Conservation (phyloP, 2,113 vertebrate genomes). For the Ceyx melanurus region DNA sequence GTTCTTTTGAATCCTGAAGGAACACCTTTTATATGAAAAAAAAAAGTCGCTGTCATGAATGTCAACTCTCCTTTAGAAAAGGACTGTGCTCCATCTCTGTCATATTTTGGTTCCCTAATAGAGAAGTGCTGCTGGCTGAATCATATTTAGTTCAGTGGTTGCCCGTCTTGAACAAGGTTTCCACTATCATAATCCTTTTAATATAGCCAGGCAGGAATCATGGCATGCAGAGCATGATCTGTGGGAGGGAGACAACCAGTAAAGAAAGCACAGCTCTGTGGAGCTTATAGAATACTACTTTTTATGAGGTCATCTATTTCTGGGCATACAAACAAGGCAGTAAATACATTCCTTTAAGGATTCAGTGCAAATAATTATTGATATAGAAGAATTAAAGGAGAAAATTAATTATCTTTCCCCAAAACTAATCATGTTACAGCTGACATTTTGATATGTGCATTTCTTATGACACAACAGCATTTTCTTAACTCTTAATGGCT, state of each 20-base stretch:
- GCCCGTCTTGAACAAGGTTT: not conserved
- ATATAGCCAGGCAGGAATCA: not conserved
- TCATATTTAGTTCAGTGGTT: not conserved
- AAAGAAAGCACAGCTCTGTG: not conserved
- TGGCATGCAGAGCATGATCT: not conserved
- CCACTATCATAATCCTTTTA: not conserved
- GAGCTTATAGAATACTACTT: not conserved
- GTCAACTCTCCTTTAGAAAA: not conserved
- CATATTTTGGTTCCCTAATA: not conserved
- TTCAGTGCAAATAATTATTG: not conserved
- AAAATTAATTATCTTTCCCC: not conserved
- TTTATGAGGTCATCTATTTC: not conserved
- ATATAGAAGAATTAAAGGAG: not conserved
- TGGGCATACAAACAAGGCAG: not conserved
- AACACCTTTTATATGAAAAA: not conserved
- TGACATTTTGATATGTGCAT: not conserved
- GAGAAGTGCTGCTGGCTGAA: not conserved
- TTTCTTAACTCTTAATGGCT: not conserved
- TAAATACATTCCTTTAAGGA: not conserved
- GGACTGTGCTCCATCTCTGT: fast-evolving
- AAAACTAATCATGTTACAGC: not conserved
- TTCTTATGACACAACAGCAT: not conserved
- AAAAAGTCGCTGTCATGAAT: not conserved
- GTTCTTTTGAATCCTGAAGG: constrained; percentile 13
- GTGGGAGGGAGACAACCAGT: not conserved